phyloP scores from a whole-genome alignment of 2,113 vertebrate species.

The Oryctolagus cuniculus region DNA sequence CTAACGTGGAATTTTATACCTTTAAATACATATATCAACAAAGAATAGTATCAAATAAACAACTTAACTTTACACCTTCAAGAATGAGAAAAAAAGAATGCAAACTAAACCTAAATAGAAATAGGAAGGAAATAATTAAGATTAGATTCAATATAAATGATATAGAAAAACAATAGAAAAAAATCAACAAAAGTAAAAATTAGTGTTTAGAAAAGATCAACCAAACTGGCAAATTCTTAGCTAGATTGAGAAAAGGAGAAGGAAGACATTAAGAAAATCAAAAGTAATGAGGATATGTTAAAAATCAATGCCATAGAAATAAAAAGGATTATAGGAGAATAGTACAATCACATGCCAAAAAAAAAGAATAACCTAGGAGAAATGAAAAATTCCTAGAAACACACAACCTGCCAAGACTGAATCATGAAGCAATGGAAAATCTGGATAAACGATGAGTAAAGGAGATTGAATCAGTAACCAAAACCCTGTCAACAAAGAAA shows the following conservation, averaged over 20 bases:
- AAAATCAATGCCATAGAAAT: background rate
- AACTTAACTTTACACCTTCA: background rate
- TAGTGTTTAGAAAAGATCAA: slow-evolving; percentile 20
- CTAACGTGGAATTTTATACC: background rate
- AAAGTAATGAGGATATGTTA: background rate
- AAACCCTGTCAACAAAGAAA: background rate
- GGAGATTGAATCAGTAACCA: background rate
- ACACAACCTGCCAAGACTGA: background rate
- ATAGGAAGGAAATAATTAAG: slow-evolving; percentile 41
- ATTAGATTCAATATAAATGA: background rate
- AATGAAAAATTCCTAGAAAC: slow-evolving; percentile 30
- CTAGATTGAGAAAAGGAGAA: background rate
- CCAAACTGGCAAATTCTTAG: slow-evolving; percentile 1
- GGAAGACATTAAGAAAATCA: background rate
- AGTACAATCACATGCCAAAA: background rate
- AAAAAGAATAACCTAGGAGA: slow-evolving; percentile 1
- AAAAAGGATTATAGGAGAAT: background rate
- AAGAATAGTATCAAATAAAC: background rate
- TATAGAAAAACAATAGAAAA: background rate
- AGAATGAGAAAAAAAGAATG: background rate
- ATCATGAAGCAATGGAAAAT: slow-evolving; percentile 19
- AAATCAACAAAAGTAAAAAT: background rate
- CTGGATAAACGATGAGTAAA: background rate
- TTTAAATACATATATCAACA: background rate
- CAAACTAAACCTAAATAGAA: slow-evolving; percentile 28